Conservation (phyloP, 2,888 invertebrate species). For the Nomada hirtipes region DNA sequence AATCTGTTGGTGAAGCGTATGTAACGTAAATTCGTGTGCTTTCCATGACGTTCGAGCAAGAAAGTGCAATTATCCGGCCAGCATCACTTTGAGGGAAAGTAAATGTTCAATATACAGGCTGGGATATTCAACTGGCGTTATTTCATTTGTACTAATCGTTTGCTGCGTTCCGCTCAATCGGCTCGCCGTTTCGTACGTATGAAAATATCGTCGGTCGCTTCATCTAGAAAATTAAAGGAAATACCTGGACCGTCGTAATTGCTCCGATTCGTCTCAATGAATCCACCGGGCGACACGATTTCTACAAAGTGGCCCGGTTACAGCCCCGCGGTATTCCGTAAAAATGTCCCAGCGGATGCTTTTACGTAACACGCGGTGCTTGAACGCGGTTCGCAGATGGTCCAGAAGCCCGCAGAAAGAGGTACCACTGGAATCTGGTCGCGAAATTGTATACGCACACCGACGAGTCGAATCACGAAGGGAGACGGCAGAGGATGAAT, state of each 20-base stretch:
- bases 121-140: too few relatives aligned
- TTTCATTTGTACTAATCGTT: background rate
- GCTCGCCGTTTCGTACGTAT: background rate
- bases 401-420: constrained; percentile 22
- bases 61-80: too few relatives aligned
- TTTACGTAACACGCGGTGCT: constrained; percentile 27
- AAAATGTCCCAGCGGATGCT: constrained; percentile 9
- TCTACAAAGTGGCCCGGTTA: background rate
- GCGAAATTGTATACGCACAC: constrained; percentile 67
- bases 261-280: constrained; percentile 1
- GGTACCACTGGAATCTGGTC: constrained; percentile 68
- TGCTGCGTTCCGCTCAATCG: background rate
- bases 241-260: background rate
- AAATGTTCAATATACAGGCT: too few relatives aligned
- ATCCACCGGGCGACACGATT: background rate
- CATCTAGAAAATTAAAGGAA: background rate
- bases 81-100: too few relatives aligned
- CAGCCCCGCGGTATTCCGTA: constrained; percentile 3
- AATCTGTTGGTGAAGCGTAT: too few relatives aligned
- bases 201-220: background rate
- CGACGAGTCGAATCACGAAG: constrained; percentile 19
- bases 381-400: constrained; percentile 38
- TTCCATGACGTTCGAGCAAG: too few relatives aligned
- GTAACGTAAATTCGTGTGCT: too few relatives aligned
- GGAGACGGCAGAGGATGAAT: constrained; percentile 27